phyloP scores from a whole-genome alignment of 2,113 vertebrate species.

The Mobula hypostoma region DNA sequence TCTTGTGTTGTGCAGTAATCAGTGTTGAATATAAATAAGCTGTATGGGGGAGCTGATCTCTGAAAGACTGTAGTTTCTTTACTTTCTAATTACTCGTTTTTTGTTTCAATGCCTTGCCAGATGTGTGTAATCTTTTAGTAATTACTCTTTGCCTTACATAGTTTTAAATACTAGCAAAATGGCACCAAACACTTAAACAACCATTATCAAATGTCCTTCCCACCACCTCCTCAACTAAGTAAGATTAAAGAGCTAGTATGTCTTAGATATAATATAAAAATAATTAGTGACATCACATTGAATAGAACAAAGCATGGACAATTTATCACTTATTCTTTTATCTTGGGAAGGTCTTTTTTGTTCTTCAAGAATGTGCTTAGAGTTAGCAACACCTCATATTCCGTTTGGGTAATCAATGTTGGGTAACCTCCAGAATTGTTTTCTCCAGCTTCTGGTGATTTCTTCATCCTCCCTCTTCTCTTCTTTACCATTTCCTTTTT shows the following conservation, averaged over 20 bases:
- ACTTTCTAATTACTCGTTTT: background rate
- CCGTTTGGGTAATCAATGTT: too few species aligned
- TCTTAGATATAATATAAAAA: background rate
- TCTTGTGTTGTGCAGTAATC: background rate
- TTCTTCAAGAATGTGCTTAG: background rate
- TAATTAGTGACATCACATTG: background rate
- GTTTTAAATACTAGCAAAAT: slow-evolving; percentile 11
- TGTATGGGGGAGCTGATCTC: background rate
- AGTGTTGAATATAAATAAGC: slow-evolving; percentile 15
- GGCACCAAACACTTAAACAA: background rate
- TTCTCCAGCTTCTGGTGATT: too few species aligned
- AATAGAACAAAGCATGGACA: background rate
- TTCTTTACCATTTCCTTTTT: too few species aligned
- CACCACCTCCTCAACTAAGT: background rate
- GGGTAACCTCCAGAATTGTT: too few species aligned
- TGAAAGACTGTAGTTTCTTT: background rate
- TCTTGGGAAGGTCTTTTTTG: background rate
- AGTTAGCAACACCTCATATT: too few species aligned
- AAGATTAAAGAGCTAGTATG: background rate
- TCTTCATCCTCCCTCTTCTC: too few species aligned
- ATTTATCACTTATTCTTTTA: background rate
- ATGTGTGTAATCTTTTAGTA: slow-evolving; percentile 9
- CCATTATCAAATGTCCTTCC: background rate
- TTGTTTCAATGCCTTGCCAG: background rate
- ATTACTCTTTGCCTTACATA: slow-evolving; percentile 2